A percentile compares a stretch with the other conserved stretches of the same genome.
These are phyloP conservation scores for Cyanoliseus patagonus DNA, from an alignment of 2,113 vertebrate species.

Conservation along the genomic window DNA sequence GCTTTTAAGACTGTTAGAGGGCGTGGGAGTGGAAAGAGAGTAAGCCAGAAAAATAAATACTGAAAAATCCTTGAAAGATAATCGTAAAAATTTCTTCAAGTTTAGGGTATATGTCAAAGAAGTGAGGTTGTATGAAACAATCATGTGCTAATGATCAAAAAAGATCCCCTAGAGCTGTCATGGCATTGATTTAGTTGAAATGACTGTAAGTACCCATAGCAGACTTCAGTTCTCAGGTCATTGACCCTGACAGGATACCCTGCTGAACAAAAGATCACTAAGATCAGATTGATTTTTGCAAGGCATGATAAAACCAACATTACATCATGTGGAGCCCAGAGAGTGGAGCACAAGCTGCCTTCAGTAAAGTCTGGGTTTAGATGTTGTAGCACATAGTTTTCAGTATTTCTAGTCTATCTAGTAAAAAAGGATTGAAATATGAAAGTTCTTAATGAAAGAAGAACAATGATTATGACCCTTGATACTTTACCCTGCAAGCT, in stretches of 20 bases:
- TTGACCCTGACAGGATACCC: background rate
- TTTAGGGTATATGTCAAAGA: background rate
- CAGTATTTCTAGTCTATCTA: background rate
- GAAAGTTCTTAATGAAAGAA: background rate
- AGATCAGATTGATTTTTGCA: background rate
- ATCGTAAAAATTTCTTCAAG: background rate
- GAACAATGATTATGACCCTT: background rate
- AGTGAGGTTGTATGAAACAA: background rate
- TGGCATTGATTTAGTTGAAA: background rate
- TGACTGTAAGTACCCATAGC: background rate
- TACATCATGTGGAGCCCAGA: background rate
- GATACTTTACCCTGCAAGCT: background rate
- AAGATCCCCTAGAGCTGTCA: background rate
- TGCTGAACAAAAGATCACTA: background rate
- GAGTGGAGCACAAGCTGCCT: background rate
- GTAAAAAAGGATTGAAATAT: background rate
- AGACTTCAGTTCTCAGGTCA: background rate
- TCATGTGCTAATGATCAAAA: background rate
- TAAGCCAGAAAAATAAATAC: background rate
- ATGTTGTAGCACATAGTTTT: background rate
- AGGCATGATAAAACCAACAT: background rate
- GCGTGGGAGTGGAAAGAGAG: accelerated
- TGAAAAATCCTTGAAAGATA: background rate
- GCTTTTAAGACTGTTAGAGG: background rate
- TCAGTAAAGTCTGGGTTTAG: background rate